phyloP scores from a whole-genome alignment of 2,113 vertebrate species.

The Leucoraja erinaceus region DNA sequence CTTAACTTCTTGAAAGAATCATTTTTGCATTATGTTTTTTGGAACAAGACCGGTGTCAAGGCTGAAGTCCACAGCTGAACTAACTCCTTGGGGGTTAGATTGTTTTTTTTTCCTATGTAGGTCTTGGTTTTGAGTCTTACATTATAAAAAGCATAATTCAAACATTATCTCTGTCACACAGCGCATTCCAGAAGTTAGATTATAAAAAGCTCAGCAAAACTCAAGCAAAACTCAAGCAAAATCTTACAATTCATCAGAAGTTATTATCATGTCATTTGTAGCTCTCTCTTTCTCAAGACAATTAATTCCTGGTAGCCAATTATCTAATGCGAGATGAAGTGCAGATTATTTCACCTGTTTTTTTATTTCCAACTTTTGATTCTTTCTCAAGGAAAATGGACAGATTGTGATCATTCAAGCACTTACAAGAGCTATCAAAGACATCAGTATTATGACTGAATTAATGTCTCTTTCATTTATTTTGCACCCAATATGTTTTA shows the following conservation, averaged over 20 bases:
- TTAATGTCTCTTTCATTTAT: neutral
- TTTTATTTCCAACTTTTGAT: neutral
- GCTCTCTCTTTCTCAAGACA: neutral
- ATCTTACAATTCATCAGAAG: neutral
- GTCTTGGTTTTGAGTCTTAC: neutral
- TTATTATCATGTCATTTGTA: neutral
- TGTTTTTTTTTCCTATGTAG: neutral
- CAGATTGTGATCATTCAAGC: neutral
- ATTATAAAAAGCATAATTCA: constrained; percentile 33
- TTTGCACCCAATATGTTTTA: neutral
- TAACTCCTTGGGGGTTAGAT: neutral
- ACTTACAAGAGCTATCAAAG: neutral
- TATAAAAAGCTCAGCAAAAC: neutral
- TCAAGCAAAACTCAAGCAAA: neutral
- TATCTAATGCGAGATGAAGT: neutral
- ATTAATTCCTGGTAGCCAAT: neutral
- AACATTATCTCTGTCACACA: neutral
- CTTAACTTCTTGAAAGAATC: constrained; percentile 1
- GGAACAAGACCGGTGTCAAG: neutral
- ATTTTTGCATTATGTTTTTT: constrained; percentile 3
- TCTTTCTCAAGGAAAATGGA: neutral
- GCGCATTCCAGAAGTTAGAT: neutral
- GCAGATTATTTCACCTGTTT: neutral
- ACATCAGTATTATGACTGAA: neutral
- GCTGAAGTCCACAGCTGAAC: neutral